Conservation (phyloP, 2,797 vertebrate species). For the Threskiornis aethiopicus region DNA sequence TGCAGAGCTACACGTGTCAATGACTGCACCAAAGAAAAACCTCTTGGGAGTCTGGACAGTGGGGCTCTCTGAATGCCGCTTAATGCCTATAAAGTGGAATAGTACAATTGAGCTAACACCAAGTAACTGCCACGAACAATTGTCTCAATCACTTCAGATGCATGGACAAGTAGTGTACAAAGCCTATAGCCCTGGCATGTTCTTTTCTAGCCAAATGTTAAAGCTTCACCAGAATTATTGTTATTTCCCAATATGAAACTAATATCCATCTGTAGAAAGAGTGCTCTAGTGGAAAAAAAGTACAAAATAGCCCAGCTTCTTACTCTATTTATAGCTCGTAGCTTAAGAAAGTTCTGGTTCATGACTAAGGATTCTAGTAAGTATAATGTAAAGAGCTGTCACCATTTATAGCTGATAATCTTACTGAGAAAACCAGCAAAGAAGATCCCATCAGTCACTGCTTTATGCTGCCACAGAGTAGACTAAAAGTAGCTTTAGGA, state of each 20-base stretch:
- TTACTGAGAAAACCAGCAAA: conserved; percentile 30
- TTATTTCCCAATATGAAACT: background rate
- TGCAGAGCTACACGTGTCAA: conserved; percentile 59
- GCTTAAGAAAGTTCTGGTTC: conserved; percentile 27
- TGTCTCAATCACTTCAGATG: background rate
- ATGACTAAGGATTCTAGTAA: conserved; percentile 20
- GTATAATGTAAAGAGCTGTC: conserved; percentile 11
- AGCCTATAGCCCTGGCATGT: background rate
- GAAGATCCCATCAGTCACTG: conserved; percentile 41
- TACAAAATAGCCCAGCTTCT: background rate
- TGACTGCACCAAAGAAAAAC: conserved; percentile 89
- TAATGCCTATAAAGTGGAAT: conserved; percentile 29
- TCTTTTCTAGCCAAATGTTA: background rate
- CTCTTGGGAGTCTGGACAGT: conserved; percentile 83
- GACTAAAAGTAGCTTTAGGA: conserved; percentile 15
- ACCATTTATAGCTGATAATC: conserved; percentile 38
- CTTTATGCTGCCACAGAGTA: conserved; percentile 25
- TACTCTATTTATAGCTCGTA: conserved; percentile 22
- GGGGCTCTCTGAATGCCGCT: conserved; percentile 31
- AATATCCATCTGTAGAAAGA: background rate
- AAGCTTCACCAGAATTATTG: background rate
- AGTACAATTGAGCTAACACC: background rate
- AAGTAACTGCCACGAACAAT: background rate
- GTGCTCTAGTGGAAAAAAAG: background rate
- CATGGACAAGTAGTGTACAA: background rate